A percentile compares a stretch with the other conserved stretches of the same genome.
phyloP scores from a whole-genome alignment of 2,797 vertebrate genomes.

The Syngnathus acus region DNA sequence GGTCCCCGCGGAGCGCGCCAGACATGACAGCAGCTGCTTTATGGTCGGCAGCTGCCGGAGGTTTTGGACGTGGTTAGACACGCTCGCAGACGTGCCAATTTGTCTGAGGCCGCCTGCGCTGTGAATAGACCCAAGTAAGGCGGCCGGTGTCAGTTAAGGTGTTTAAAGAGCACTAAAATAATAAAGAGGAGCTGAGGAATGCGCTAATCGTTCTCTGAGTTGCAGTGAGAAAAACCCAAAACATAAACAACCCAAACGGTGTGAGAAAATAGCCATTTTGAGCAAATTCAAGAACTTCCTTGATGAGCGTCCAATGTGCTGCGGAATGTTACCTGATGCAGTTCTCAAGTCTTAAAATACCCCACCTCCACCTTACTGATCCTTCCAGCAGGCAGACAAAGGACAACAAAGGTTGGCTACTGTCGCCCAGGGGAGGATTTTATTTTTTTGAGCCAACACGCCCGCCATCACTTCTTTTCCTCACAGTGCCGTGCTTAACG shows the following conservation, averaged over 20 bases:
- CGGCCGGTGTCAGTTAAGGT: not conserved
- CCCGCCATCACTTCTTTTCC: constrained; percentile 8
- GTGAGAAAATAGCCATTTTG: too few relatives aligned
- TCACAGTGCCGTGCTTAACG: not conserved
- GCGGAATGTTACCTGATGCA: too few relatives aligned
- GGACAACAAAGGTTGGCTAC: constrained; percentile 39
- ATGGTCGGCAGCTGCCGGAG: constrained; percentile 29
- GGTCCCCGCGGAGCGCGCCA: constrained; percentile 53
- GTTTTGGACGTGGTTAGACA: not conserved
- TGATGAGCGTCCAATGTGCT: too few relatives aligned
- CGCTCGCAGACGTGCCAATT: constrained; percentile 2
- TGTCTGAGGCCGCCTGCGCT: not conserved
- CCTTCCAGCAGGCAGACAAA: constrained; percentile 21
- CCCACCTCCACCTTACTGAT: constrained; percentile 20
- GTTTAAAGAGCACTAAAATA: constrained; percentile 1
- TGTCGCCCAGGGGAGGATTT: constrained; percentile 20
- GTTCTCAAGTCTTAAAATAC: too few relatives aligned
- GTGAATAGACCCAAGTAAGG: not conserved
- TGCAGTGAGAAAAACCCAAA: not conserved
- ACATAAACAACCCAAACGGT: not conserved
- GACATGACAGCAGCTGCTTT: constrained; percentile 56
- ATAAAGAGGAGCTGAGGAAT: not conserved
- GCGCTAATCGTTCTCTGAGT: not conserved
- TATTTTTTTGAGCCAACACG: constrained; percentile 28
- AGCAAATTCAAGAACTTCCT: too few relatives aligned